phyloP scores from a whole-genome alignment of 2,797 vertebrate species.

The Spizella passerina region DNA sequence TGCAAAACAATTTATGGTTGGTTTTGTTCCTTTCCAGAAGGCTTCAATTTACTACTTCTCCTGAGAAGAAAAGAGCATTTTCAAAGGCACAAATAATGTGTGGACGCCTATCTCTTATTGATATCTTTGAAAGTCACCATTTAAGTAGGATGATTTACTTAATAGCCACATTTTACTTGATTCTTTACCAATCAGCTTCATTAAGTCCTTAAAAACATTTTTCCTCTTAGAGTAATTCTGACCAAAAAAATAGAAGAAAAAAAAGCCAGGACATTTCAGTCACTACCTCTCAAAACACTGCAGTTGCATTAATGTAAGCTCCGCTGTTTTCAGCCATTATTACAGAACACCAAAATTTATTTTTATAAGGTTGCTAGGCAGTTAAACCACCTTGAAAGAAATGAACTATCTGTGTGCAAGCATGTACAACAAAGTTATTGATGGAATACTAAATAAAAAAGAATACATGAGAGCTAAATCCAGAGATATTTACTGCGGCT shows the following conservation, averaged over 20 bases:
- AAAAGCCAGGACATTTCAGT: neutral
- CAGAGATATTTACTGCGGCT: neutral
- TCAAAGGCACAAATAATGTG: neutral
- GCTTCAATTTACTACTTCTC: conserved; percentile 1
- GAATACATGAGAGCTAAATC: neutral
- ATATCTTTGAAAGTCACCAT: neutral
- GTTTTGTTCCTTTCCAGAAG: neutral
- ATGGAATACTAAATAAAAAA: conserved; percentile 37
- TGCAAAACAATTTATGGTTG: neutral
- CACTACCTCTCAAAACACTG: neutral
- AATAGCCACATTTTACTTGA: neutral
- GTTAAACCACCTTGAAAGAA: conserved; percentile 39
- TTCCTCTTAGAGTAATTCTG: neutral
- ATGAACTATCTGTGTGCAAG: conserved; percentile 13
- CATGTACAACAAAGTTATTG: conserved; percentile 43
- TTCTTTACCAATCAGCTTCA: neutral
- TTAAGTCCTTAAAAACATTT: neutral
- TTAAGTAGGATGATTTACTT: neutral
- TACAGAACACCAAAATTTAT: conserved; percentile 2
- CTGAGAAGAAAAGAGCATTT: conserved; percentile 2
- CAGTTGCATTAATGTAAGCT: neutral
- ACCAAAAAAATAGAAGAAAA: neutral
- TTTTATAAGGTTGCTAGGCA: conserved; percentile 56
- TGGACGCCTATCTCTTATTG: rapidly evolving
- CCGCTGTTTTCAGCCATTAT: neutral